A percentile compares a stretch with the other conserved stretches of the same genome.
Evolutionary conservation across 1,140 invertebrate species (phyloP).

Genomic region (Holotrichia oblita): DNA sequence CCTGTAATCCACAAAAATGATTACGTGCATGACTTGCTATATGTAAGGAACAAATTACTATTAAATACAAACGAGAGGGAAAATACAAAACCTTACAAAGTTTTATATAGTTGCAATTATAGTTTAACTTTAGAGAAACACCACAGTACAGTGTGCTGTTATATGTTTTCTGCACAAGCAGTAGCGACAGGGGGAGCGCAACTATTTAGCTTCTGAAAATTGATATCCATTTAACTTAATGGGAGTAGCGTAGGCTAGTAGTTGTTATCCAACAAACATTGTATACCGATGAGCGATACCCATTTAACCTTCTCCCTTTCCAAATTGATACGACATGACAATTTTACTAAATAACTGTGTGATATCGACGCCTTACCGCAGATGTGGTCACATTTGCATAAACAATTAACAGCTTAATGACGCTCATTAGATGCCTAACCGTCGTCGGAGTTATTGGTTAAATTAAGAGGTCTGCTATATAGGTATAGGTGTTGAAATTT

Average conservation of each 20-base stretch:
- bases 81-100: no score
- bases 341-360: constrained; percentile 1
- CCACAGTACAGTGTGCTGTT: no score
- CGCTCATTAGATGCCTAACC: constrained; percentile 34
- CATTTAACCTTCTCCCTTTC: neutral
- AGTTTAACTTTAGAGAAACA: no score
- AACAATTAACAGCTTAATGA: constrained; percentile 26
- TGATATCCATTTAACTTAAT: neutral
- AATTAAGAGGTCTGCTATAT: constrained; percentile 28
- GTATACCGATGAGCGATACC: neutral
- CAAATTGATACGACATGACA: constrained; percentile 26
- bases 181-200: no score
- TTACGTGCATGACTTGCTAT: no score
- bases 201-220: neutral
- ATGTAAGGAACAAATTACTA: no score
- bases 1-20: no score
- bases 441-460: constrained; percentile 15
- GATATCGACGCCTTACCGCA: constrained; percentile 17
- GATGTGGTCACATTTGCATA: constrained; percentile 31
- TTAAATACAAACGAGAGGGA: no score
- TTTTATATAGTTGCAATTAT: no score
- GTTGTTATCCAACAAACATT: neutral
- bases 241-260: neutral
- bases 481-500: constrained; percentile 24
- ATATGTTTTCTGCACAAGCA: no score